Evolutionary conservation across 1,140 invertebrate species (phyloP).

Genomic region (Xylocopa sonorina): DNA sequence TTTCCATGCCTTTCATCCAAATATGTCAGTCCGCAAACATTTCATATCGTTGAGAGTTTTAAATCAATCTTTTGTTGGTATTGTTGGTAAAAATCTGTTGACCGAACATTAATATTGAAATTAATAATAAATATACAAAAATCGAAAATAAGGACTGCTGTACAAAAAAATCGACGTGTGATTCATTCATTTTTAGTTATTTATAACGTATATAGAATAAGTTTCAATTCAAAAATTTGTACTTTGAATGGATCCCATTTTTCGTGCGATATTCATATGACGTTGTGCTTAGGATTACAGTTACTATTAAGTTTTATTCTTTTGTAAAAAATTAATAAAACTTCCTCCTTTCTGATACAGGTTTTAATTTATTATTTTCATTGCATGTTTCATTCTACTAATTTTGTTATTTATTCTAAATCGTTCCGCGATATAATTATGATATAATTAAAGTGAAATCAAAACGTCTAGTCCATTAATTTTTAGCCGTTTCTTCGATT

Average conservation of each 20-base stretch:
- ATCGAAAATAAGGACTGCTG: neutral
- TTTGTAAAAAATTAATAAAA: no score
- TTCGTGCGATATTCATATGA: neutral
- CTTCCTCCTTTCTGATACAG: neutral
- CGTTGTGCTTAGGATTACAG: neutral
- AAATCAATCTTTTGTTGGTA: neutral
- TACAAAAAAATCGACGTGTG: neutral
- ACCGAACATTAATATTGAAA: neutral
- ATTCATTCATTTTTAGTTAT: neutral
- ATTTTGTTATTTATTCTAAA: neutral
- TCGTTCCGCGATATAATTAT: no score
- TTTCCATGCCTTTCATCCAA: no score
- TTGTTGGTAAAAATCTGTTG: neutral
- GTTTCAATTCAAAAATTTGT: conserved; percentile 9
- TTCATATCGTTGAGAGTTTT: neutral
- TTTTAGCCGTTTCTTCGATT: neutral
- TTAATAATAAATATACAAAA: neutral
- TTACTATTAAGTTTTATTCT: no score
- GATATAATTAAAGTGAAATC: neutral
- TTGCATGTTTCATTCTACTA: neutral
- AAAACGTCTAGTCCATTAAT: neutral
- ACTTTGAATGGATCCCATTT: neutral
- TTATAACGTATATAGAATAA: neutral
- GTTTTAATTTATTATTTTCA: neutral
- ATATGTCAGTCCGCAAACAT: neutral